Evolutionary conservation across 2,797 vertebrate genomes (phyloP), one percentile per base, ranked within the genome.

Genomic region (Sciaenops ocellatus): DNA sequence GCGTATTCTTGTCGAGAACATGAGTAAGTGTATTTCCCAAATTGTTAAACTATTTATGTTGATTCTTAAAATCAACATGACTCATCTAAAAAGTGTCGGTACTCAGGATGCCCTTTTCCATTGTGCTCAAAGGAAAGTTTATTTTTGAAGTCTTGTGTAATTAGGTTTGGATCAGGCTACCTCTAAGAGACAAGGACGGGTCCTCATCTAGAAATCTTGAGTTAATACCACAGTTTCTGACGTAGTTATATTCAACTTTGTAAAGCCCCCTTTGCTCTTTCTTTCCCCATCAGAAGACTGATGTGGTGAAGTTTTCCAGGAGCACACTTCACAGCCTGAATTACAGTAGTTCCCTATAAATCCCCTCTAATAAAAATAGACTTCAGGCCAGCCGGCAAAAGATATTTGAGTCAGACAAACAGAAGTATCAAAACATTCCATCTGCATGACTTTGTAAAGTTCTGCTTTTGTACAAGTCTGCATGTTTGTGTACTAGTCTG

Each of bases 371-470:
- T 69, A 66, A 82, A 84, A 82, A 80, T 60, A 82, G 73, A 81
- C 71, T 69, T 74, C 15, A 62, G 64, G 76, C 50, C 73, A 73
- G 64, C 78, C 20, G 60, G 77, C 48, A 30, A 72, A 75, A 80
- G 66, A 68, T 48, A 69, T 73, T 71, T 66, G 79, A 87, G 66
- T 89, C 76, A 76, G 86, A 83, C 62, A 18, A 38, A 79, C 82
- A 84, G 63, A 84, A 88, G 88, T 71, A 88, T 82, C 34, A 75
- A 75, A 92, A 90, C 90, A 92, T 91, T 93, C 91, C 91, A 90
- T 91, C 82, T 89, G 92, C 93, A 93, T 93, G 89, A 91, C 89
- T 87, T 85, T 90, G 90, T 93, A 79, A 82, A 90, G 75, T 89
- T 90, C 86, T 89, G 90, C 86, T 86, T 92, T 91, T 88, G 85